Base-by-base conservation (phyloP, 2,888 invertebrate genomes). In the Cosmopolites sordidus region DNA sequence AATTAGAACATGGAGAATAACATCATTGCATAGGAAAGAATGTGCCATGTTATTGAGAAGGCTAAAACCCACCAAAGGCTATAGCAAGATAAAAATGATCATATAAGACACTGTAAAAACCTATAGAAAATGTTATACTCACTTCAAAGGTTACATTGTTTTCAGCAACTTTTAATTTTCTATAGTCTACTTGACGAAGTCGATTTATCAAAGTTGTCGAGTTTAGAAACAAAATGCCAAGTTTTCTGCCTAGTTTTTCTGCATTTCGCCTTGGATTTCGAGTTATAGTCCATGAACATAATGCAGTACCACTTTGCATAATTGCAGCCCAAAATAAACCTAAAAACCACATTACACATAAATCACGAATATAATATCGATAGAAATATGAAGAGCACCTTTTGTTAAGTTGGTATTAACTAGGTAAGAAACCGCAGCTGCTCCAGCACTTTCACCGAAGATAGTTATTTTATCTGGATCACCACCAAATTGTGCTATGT, bases 401-500 rank as follows among this genome's bases (percentile, higher is more conserved):
- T 33, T n/a, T 9, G 33, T 12, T 33, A 33, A 33, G 2, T 33
- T 33, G 33, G n/a, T 9, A 33, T 33, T 12, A 3, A 33, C 3
- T n/a, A 33, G 4, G 11, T 33, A 33, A 3, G 33, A 33, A 3
- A 33, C 3, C 4, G 33, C 3, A 6, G 33, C 33, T 12, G 33
- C 33, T 33, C 33, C 33, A n/a, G 33, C 33, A 33, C 33, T 33
- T 12, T 33, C 8, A 6, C 33, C 33, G 11, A 33, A 33, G 11
- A 33, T n/a, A 4, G 33, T 33, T 33, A 33, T 12, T 33, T 33
- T 33, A 9, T 33, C 12, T 33, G 33, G 12, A n/a, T 33, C 33
- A 4, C 33, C 33, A 33, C 33, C 33, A 33, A 33, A 33, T 11
- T 5, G 8, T 33, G 11, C 12, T 4, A 33, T 87, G 87, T 75